Base-by-base conservation (phyloP, 2,888 invertebrate species). In the Scaeva pyrastri region DNA sequence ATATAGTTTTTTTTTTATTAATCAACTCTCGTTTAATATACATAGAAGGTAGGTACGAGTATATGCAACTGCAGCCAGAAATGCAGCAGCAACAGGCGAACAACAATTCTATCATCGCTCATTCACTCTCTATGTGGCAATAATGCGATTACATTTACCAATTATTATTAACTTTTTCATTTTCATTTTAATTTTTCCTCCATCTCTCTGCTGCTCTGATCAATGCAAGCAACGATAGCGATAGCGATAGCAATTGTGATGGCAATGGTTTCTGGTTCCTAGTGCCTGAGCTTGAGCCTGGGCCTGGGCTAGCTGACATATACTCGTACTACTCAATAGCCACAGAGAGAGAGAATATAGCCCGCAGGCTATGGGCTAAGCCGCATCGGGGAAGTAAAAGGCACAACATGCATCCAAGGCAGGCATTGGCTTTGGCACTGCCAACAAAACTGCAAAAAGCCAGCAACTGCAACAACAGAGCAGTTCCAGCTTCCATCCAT, bases 81-180 rank as follows among this genome's bases (percentile, higher is more conserved):
- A 31, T 21, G 68, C 70, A 31, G 39, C 68, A 86, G 86, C 86
- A 86, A 86, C 86, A 81, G 86, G 86, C 82, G 19, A 86, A 78
- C 86, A 86, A 75, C 79, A 85, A 86, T 86, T 82, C 86, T 86
- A 86, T 86, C 86, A 86, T 82, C 86, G 86, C 77, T 86, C 86
- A 78, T 81, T 86, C 82, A 81, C 39, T 68, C 77, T 82, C 77
- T 82, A 86, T 86, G 86, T 82, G 86, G 86, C 86, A 86, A 86
- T 86, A 86, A 86, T 86, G 81, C 86, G 86, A 86, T 86, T 86
- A 86, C 78, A 86, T 86, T 86, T 86, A 78, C 82, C 82, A 86
- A 86, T 86, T 86, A 86, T 86, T 86, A 86, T 76, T 71, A 86
- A 82, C 74, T 82, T 86, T 82, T 82, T 66, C 39, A 52, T 74